Evolutionary conservation across 2,113 vertebrate species (phyloP).

Genomic region (Prochilodus magdalenae): DNA sequence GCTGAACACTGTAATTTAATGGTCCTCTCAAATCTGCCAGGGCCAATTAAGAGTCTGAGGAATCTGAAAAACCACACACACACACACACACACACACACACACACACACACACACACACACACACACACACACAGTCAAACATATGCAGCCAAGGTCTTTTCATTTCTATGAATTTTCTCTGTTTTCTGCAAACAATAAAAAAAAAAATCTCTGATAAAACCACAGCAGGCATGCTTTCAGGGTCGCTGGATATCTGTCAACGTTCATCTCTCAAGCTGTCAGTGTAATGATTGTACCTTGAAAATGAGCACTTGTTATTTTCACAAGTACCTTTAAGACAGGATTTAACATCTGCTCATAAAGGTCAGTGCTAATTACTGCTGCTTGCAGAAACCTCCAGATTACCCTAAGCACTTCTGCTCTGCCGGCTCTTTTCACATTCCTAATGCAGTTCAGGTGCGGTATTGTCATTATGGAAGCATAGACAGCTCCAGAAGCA

Average conservation of each 20-base stretch:
- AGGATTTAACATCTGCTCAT: not conserved
- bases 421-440: not conserved
- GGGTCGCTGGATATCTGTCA: constrained; percentile 14
- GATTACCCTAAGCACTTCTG: not conserved
- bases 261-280: not conserved
- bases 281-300: not conserved
- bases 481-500: not conserved
- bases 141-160: constrained; percentile 42
- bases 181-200: not conserved
- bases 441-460: not conserved
- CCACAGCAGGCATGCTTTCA: constrained; percentile 6
- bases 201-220: constrained; percentile 15
- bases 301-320: constrained; percentile 1
- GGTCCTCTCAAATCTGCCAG: constrained; percentile 41
- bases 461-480: not conserved
- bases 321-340: not conserved
- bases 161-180: constrained; percentile 10
- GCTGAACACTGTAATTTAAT: constrained; percentile 46
- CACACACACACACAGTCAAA: constrained; percentile 14
- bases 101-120: not conserved
- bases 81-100: not conserved
- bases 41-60: constrained; percentile 47
- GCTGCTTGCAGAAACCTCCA: not conserved
- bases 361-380: constrained; percentile 1
- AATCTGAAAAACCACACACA: constrained; percentile 25